Base-by-base conservation (phyloP, 2,113 vertebrate species). In the Burhinus bistriatus region DNA sequence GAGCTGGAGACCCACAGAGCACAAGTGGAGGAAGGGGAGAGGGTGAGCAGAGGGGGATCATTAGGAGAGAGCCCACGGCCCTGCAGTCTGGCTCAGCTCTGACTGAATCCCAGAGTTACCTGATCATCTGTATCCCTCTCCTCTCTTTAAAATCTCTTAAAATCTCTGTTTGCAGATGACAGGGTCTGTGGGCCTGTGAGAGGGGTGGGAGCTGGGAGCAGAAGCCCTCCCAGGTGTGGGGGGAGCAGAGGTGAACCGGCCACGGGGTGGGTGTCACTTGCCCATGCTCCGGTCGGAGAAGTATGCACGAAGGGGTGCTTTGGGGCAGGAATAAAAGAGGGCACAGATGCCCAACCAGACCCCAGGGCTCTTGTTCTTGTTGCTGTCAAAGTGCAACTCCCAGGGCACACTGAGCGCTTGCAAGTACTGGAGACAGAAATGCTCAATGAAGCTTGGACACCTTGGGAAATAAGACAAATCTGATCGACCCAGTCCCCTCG, bases 401-500 rank as follows among this genome's bases (percentile, higher is more conserved):
- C 42, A 34, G 75, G 32, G 47, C 54, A 57, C 20, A 4, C 9
- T 29, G 36, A 49, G 57, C 36, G 9, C 38, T 57, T 62, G 15
- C 36, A 51, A 45, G 49, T 23, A 17, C 32, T 29, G n/a, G 44
- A 66, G 45, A 23, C 19, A 59, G 69, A 86, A 76, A 34, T 38
- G 57, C 45, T 70, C 45, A 17, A 4, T 44, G 57, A 34, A 62
- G 34, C 30, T 54, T 80, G 83, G 62, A 42, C 34, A 42, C 21
- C 42, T 58, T 65, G 51, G 65, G 27, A 70, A 65, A 52, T 80
- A 26, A 75, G 36, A 34, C 44, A 55, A 47, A 55, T 59, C 44
- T 44, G 32, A 65, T 69, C 0, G 0, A n/a, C 36, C 36, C 45
- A 34, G 34, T 32, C 36, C 25, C 19, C 21, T 75, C 0, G 0